Evolutionary conservation across 2,888 invertebrate species (phyloP).

Genomic region (Exephanes ischioxanthus): DNA sequence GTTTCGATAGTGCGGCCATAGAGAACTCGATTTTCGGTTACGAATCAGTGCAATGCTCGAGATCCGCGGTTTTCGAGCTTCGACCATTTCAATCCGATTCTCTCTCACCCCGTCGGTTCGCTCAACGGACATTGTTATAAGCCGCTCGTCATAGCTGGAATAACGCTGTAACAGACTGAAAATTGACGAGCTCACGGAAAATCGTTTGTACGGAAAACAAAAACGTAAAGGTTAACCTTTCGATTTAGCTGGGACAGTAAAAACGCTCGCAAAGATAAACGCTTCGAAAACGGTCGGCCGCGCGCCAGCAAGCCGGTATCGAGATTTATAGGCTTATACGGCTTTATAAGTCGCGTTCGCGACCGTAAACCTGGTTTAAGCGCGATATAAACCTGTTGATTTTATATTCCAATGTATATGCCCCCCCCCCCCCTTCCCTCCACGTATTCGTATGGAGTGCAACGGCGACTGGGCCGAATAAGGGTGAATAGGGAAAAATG

Average conservation of each 20-base stretch:
- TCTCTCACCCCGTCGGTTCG: conserved; percentile 9
- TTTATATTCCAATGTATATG: conserved; percentile 64
- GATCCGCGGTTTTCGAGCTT: neutral
- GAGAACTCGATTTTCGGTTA: conserved; percentile 29
- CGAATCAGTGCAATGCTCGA: neutral
- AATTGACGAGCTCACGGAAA: conserved; percentile 26
- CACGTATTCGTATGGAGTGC: neutral
- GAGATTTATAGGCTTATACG: conserved; percentile 72
- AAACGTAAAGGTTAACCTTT: conserved; percentile 17
- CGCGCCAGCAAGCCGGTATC: conserved; percentile 45
- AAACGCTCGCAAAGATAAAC: conserved; percentile 34
- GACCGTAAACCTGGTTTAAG: conserved; percentile 64
- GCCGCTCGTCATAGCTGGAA: neutral
- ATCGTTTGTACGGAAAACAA: conserved; percentile 27
- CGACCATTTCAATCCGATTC: conserved; percentile 9
- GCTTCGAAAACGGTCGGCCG: conserved; percentile 40
- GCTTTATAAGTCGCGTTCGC: conserved; percentile 71
- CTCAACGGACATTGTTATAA: conserved; percentile 16
- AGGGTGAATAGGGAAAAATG: neutral
- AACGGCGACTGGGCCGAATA: neutral
- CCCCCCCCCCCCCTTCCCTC: neutral
- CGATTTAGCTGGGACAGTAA: conserved; percentile 2
- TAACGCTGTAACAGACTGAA: neutral
- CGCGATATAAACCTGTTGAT: conserved; percentile 75
- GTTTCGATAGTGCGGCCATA: conserved; percentile 15